Evolutionary conservation across 2,888 invertebrate genomes (phyloP).

Genomic region (Nudaria mundana): DNA sequence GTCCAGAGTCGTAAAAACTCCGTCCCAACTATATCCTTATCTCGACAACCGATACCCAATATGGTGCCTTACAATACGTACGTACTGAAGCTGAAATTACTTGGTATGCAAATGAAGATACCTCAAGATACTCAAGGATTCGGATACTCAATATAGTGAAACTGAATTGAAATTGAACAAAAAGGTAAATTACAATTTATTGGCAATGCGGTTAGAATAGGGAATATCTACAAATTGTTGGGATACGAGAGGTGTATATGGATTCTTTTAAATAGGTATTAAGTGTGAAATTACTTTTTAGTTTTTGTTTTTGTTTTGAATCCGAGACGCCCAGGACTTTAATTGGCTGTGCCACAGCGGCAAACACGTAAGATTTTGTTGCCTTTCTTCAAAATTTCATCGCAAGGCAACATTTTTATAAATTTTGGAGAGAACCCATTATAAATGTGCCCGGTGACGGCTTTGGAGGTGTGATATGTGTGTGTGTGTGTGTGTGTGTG

Average conservation of each 20-base stretch:
- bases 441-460: too few relatives aligned
- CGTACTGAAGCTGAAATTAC: conserved; percentile 36
- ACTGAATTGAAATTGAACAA: conserved; percentile 13
- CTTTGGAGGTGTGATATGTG: too few relatives aligned
- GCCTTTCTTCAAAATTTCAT: too few relatives aligned
- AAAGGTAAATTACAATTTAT: conserved; percentile 4
- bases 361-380: too few relatives aligned
- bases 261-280: background rate
- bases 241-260: background rate
- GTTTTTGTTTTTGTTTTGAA: too few relatives aligned
- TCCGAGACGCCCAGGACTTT: too few relatives aligned
- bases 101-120: conserved; percentile 41
- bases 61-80: conserved; percentile 24
- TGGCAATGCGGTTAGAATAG: conserved; percentile 2
- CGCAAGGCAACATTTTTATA: too few relatives aligned
- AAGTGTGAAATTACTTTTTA: too few relatives aligned
- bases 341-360: too few relatives aligned
- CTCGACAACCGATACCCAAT: conserved; percentile 22
- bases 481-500: too few relatives aligned
- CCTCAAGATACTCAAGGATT: conserved; percentile 16
- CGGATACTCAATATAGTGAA: conserved; percentile 28
- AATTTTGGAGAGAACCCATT: too few relatives aligned
- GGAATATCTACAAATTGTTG: background rate
- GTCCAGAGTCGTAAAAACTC: conserved; percentile 18
- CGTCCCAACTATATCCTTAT: conserved; percentile 24